phyloP scores from a whole-genome alignment of 2,888 invertebrate genomes.

The Nymphalis c-album region DNA sequence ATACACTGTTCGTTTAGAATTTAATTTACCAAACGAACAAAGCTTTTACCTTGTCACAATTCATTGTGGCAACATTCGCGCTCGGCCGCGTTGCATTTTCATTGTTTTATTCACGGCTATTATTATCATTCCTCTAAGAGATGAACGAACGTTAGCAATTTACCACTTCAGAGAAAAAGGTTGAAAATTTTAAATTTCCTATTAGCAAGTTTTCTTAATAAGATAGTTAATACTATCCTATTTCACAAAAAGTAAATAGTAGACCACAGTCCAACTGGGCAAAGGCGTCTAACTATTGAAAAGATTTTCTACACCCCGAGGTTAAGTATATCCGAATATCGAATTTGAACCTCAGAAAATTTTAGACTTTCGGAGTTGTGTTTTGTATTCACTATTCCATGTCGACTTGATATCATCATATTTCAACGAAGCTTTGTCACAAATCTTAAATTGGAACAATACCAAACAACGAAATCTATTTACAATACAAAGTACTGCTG shows the following conservation, averaged over 20 bases:
- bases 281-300: too few species aligned
- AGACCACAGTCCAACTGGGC: too few species aligned
- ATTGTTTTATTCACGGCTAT: constrained; percentile 54
- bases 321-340: too few species aligned
- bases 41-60: constrained; percentile 69
- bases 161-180: constrained; percentile 8
- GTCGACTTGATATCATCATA: too few species aligned
- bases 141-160: constrained; percentile 43
- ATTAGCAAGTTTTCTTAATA: constrained; percentile 28
- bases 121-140: constrained; percentile 35
- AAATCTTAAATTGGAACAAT: too few species aligned
- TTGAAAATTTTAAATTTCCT: background rate
- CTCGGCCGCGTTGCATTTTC: constrained; percentile 55
- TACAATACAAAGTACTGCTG: too few species aligned
- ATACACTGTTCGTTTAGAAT: constrained; percentile 57
- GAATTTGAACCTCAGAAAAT: too few species aligned
- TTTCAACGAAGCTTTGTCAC: too few species aligned
- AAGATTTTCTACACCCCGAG: too few species aligned
- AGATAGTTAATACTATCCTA: background rate
- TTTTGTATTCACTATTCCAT: too few species aligned
- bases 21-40: constrained; percentile 64
- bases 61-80: constrained; percentile 59
- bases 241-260: background rate
- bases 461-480: too few species aligned
- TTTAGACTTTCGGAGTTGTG: too few species aligned